Base-by-base conservation (phyloP, 2,888 invertebrate genomes). In the Tenthredo notha region DNA sequence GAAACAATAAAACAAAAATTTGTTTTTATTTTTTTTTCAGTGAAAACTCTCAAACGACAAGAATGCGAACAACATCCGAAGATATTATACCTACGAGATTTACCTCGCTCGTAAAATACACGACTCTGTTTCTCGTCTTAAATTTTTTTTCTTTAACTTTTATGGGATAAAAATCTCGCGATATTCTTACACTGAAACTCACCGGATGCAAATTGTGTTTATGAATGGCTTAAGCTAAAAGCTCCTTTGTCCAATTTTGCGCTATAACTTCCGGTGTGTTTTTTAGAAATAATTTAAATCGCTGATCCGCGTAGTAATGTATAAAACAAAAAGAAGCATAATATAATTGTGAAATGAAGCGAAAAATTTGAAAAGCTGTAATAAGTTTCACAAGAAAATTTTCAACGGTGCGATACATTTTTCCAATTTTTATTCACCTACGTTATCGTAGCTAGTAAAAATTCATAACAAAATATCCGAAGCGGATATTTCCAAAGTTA, bases 81-180 rank as follows among this genome's bases (percentile, higher is more conserved):
- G 3, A 43, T 43, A 74, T 25, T 37, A 74, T 43, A 43, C 43
- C 43, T 21, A 21, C 40, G 40, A 74, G 72, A 74, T 74, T 74
- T 43, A 74, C 72, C 72, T 74, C 72, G 72, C 21, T 74, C 72
- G 72, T 74, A 43, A 74, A 74, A 74, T 74, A 74, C 72, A 43
- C 72, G 72, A 9, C n/a, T 74, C 72, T 43, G 72, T 43, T 74
- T 43, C 40, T 74, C n/a, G 43, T 74, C 72, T 40, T 12, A 40
- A 10, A 25, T 21, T 61, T 61, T 61, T 21, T 10, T 9, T 61
- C 21, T 7, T n/a, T 5, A 43, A 21, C 21, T 43, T 43, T 21
- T 21, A 74, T 74, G 12, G 10, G 43, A 74, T 40, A n/a, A 74
- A 74, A 74, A 43, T 74, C 21, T 4, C 6, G 25, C 29, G n/a